Base-by-base conservation (phyloP, 2,888 invertebrate species). In the Oxystoma pomonae region DNA sequence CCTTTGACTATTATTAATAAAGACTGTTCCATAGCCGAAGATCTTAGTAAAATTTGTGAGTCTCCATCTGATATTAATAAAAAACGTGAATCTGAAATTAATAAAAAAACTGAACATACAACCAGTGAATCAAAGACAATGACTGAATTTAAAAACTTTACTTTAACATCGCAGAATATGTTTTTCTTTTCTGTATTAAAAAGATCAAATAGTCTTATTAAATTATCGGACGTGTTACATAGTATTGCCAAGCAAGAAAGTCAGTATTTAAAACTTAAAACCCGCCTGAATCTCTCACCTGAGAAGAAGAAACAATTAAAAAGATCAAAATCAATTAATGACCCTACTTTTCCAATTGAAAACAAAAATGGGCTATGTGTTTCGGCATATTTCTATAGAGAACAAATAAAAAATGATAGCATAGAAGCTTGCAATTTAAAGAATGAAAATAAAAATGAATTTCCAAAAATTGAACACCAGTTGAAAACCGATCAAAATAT, bases 261-360 rank as follows among this genome's bases (percentile, higher is more conserved):
- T 35, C 35, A 35, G 12, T 35, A 35, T 35, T 35, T 35, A 12
- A 35, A 35, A 35, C 35, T 35, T 12, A 35, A 35, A 35, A 35
- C 5, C 3, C 35, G 12, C 12, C 12, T 59, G 20, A 57, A 49
- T 57, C 59, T 19, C 20, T 63, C 62, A 68, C 74, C 65, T 74
- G 80, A 0, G 77, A 80, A 67, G 70, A 73, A 3, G 63, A 69
- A 50, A 59, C 60, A 61, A 49, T 17, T 51, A 3, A 66, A 57
- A 56, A 61, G 59, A 53, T 65, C 60, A 57, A 86, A 87, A 75
- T 91, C 92, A 0, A 90, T 92, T 60, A 86, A 89, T 55, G 93
- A 93, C 78, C 92, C 93, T 1, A 84, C 83, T 65, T 90, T 88
- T 81, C 92, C 92, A 0, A 86, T 91, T 19, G 90, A 91, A 71